Base-by-base conservation (phyloP, 2,888 invertebrate species). In the Cheilosia urbana region DNA sequence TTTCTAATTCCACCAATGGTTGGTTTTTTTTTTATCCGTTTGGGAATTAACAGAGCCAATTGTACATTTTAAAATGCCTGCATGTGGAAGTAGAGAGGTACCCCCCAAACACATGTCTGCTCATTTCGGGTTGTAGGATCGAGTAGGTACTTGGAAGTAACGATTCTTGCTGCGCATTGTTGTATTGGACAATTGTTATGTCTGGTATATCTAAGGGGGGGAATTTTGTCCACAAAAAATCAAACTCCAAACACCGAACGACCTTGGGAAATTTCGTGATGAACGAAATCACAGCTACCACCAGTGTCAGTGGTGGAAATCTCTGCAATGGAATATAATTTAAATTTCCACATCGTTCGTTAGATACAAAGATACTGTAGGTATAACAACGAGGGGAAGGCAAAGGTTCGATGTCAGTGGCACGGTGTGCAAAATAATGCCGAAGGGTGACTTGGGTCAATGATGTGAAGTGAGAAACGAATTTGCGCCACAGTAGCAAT, bases 241-340 rank as follows among this genome's bases (percentile, higher is more conserved):
- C 42, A 69, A 55, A 60, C 62, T 55, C 42, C 40, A 40, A 13
- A 49, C 19, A 2, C 27, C 34, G 51, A 51, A 71, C 81, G 85
- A 85, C 85, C 85, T 85, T 85, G 85, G 68, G 11, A 68, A 60
- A 65, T 76, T 80, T 71, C 76, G 76, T 85, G 84, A 84, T 84
- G 79, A 55, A 45, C 72, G 65, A 47, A 75, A 53, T 9, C 47
- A 47, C 45, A 63, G 58, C 58, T 53, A 62, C 47, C 17, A 24
- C 66, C 30, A 57, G 58, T 40, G 17, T 15, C 13, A 62, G 62
- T 34, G 53, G 60, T 55, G 47, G 40, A 78, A 55, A 49, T 55
- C 47, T 51, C 57, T 40, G 37, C 47, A 55, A 49, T 58, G 71
- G 72, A 72, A 72, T 79, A 79, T 79, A 72, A 76, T 68, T 81